A percentile compares a stretch with the other conserved stretches of the same genome.
These are phyloP conservation scores for Sesia apiformis DNA, from an alignment of 2,888 invertebrate species.

Conservation along the genomic window DNA sequence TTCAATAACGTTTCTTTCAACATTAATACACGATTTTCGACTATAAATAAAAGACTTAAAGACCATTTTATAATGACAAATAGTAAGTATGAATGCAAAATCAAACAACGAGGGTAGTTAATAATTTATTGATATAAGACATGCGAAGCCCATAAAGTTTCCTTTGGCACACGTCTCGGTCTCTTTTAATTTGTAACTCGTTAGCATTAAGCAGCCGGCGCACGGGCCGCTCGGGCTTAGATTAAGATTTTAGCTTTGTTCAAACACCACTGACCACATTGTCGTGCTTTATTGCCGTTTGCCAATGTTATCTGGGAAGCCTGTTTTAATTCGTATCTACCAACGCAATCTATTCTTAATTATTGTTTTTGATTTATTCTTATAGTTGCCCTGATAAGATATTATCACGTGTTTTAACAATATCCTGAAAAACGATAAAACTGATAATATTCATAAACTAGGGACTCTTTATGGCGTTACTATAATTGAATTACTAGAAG, in stretches of 20 bases:
- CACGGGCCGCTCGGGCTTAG: slow-evolving; percentile 30
- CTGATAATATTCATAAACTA: neutral
- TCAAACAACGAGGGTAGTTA: slow-evolving; percentile 70
- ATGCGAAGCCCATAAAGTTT: slow-evolving; percentile 73
- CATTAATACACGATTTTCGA: slow-evolving; percentile 32
- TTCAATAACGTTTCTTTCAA: slow-evolving; percentile 30
- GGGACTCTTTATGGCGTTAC: neutral
- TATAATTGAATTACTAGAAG: neutral
- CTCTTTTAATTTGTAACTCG: slow-evolving; percentile 72
- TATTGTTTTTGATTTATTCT: slow-evolving; percentile 4
- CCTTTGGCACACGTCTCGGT: slow-evolving; percentile 68
- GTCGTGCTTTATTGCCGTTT: slow-evolving; percentile 27
- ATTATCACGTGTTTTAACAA: no score
- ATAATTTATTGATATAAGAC: slow-evolving; percentile 75
- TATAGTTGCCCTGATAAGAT: neutral
- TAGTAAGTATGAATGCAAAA: slow-evolving; percentile 53
- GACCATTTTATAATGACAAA: slow-evolving; percentile 47
- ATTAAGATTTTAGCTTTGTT: slow-evolving; percentile 52
- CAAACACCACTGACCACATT: slow-evolving; percentile 27
- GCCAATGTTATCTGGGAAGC: slow-evolving; percentile 17
- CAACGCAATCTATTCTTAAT: slow-evolving; percentile 19
- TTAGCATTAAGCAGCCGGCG: slow-evolving; percentile 52
- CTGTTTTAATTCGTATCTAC: slow-evolving; percentile 1
- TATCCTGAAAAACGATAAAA: neutral
- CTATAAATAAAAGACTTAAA: slow-evolving; percentile 44